Evolutionary conservation across 2,888 invertebrate species (phyloP), one percentile per base, ranked within the genome.

Genomic region (Chelonus formosanus): DNA sequence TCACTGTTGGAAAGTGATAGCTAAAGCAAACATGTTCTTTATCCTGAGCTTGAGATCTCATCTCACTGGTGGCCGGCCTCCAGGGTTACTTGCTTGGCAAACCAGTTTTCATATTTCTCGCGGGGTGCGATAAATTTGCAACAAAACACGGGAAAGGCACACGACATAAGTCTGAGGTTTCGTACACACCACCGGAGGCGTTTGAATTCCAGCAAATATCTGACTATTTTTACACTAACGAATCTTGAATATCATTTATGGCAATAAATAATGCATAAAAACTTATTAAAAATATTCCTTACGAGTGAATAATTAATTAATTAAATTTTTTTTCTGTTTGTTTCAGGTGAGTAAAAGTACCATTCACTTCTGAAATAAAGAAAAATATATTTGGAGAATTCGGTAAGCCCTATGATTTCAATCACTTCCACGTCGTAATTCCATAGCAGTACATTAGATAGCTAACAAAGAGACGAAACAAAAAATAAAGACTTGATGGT

Each of bases 51-150:
- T 70, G 69, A 70, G 76, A 74, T 75, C 70, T 69, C 71, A 75
- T 74, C 72, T 73, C 69, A 63, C 67, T 63, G 61, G 61, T 61
- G 61, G 61, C 53, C 61, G 40, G 40, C 40, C 61, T 52, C 53
- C 10, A 65, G 62, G 71, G 63, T 66, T 67, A 67, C 65, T 70
- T 65, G 40, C 64, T 53, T 65, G 72, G 74, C 75, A 78, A 77
- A 78, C 78, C 78, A 78, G 78, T 77, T 76, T 78, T 79, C 78
- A 78, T 77, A 75, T 76, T 76, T 74, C 75, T 74, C 75, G 63
- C 71, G 70, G 64, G 71, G 72, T 67, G 72, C 75, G 74, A 78
- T 76, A 76, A 76, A 79, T 76, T 79, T 70, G 72, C 74, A 74
- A 74, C 74, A 69, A 75, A 75, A 75, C 75, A 75, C 72, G 73